These are phyloP conservation scores for Notospermus geniculatus DNA, from an alignment of 1,140 invertebrate species.

Conservation along the genomic window DNA sequence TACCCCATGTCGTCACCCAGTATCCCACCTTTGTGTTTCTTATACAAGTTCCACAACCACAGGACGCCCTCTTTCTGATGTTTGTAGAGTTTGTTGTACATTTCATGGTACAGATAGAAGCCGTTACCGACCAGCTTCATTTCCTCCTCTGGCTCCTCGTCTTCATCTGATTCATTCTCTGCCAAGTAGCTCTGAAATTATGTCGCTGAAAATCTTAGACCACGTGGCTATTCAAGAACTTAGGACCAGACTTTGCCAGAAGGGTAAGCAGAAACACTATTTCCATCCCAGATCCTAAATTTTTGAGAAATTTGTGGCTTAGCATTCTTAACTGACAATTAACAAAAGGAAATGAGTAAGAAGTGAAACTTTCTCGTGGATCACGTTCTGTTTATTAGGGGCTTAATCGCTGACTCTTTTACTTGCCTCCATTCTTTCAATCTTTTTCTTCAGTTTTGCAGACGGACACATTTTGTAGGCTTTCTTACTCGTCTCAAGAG, in stretches of 20 bases:
- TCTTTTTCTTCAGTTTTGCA: constrained; percentile 44
- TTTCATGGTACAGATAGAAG: constrained; percentile 50
- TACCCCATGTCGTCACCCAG: constrained; percentile 60
- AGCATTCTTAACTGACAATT: too few species aligned
- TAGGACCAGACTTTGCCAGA: too few species aligned
- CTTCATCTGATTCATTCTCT: constrained; percentile 24
- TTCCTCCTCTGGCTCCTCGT: constrained; percentile 37
- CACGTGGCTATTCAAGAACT: too few species aligned
- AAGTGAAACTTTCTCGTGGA: too few species aligned
- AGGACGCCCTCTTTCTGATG: constrained; percentile 57
- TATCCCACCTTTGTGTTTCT: constrained; percentile 56
- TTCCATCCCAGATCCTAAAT: too few species aligned
- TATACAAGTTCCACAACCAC: constrained; percentile 53
- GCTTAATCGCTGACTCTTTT: neutral
- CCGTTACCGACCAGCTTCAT: constrained; percentile 55
- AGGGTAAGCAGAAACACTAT: too few species aligned
- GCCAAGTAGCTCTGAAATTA: too few species aligned
- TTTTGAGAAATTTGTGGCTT: too few species aligned
- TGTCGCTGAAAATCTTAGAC: too few species aligned
- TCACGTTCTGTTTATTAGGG: too few species aligned
- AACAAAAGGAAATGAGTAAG: too few species aligned
- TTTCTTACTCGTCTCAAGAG: constrained; percentile 37
- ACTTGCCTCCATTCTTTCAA: constrained; percentile 48
- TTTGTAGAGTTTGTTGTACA: constrained; percentile 52
- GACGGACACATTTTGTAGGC: constrained; percentile 35